A percentile compares a stretch with the other conserved stretches of the same genome.
Conservation (phyloP, 2,113 vertebrate species). For the Lophura nycthemera region DNA sequence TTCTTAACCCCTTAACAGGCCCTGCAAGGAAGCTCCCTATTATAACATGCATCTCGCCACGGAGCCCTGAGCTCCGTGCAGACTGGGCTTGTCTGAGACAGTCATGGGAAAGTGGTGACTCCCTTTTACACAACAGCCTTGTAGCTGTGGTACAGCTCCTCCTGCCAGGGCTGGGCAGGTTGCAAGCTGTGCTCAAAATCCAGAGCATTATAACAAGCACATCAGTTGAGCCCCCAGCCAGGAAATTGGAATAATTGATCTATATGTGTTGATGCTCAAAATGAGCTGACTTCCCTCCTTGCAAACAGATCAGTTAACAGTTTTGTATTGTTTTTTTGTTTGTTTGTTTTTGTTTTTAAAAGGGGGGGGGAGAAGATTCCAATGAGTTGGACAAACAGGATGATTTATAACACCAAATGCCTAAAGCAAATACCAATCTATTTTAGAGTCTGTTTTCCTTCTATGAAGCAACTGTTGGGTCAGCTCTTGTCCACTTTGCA, state of each 20-base stretch:
- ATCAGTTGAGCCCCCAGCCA: neutral
- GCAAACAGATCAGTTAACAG: neutral
- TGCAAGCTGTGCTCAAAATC: neutral
- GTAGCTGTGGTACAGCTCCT: neutral
- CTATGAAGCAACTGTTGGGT: conserved; percentile 15
- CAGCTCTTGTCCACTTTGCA: neutral
- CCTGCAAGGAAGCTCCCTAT: accelerated
- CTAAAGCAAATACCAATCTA: conserved; percentile 42
- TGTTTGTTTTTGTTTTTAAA: neutral
- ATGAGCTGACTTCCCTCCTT: neutral
- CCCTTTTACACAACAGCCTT: neutral
- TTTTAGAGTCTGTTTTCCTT: conserved; percentile 13
- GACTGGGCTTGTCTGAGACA: neutral
- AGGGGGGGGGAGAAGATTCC: neutral
- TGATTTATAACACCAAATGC: conserved; percentile 42
- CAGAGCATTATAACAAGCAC: neutral
- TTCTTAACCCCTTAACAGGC: neutral
- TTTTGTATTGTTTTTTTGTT: neutral
- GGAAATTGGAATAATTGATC: neutral
- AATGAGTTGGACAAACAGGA: neutral
- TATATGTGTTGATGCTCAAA: neutral
- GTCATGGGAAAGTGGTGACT: neutral
- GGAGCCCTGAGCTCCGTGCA: neutral
- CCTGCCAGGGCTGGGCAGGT: neutral
- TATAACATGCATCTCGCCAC: neutral